Evolutionary conservation across 30 jellyfish, hydroid and myxozoan genomes (phyloP).

Genomic region (Nemopilema nomurai): DNA sequence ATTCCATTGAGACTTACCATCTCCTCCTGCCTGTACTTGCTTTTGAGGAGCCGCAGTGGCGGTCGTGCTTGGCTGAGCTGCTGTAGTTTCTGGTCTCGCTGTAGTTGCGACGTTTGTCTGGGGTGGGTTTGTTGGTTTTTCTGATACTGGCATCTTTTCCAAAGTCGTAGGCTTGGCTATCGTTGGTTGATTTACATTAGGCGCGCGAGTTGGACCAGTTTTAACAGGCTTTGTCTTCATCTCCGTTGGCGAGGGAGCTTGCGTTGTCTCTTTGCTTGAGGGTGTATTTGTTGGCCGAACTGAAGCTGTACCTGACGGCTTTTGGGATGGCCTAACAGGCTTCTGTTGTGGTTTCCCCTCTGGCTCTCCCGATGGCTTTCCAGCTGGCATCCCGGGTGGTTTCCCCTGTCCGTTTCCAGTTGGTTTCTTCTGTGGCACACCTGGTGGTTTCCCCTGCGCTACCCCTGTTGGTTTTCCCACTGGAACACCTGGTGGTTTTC

Average conservation of each 20-base stretch:
- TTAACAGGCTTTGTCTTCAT: not conserved
- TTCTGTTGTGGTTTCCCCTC: not conserved
- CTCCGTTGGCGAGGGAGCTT: not conserved
- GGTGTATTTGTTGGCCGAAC: conserved; percentile 1
- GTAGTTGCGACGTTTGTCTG: not conserved
- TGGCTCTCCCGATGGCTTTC: not conserved
- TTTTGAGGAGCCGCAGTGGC: conserved; percentile 3
- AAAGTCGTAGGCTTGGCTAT: not conserved
- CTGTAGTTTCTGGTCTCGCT: not conserved
- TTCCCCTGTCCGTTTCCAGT: not conserved
- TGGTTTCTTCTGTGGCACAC: not conserved
- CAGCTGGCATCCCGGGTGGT: not conserved
- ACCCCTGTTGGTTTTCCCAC: not conserved
- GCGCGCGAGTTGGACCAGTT: not conserved
- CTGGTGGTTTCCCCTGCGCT: not conserved
- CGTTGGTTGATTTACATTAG: not conserved
- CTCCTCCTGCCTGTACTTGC: not conserved
- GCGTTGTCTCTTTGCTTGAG: not conserved
- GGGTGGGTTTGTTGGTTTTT: not conserved
- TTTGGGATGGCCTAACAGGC: not conserved
- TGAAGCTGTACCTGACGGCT: not conserved
- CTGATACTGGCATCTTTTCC: conserved; percentile 9
- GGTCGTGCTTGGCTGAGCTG: not conserved
- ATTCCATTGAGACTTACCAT: not conserved
- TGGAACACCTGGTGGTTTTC: too few species aligned